Evolutionary conservation across 2,888 invertebrate species (phyloP).

Genomic region (Anarsia innoxiella): DNA sequence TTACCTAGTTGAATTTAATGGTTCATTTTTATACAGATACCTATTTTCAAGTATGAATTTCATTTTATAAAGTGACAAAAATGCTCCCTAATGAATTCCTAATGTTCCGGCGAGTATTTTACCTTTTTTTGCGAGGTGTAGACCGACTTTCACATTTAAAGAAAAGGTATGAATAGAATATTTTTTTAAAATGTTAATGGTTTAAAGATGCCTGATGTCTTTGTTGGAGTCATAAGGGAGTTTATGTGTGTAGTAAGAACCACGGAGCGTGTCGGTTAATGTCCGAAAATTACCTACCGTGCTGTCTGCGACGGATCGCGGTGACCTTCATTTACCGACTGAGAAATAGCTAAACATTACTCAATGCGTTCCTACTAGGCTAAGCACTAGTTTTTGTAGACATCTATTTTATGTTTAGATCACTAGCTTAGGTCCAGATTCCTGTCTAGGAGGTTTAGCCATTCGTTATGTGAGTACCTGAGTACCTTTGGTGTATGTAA

Average conservation of each 20-base stretch:
- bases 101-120: conserved; percentile 8
- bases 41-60: conserved; percentile 5
- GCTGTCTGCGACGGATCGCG: too few species aligned
- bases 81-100: conserved; percentile 8
- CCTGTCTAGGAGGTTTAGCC: too few species aligned
- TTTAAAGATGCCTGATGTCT: too few species aligned
- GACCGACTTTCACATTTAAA: too few species aligned
- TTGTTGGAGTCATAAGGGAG: too few species aligned
- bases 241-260: neutral
- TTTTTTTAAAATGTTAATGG: too few species aligned
- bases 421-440: too few species aligned
- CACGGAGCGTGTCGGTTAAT: conserved; percentile 48
- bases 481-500: too few species aligned
- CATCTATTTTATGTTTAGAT: too few species aligned
- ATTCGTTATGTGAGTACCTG: too few species aligned
- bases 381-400: too few species aligned
- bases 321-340: conserved; percentile 36
- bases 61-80: conserved; percentile 6
- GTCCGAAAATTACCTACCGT: conserved; percentile 43
- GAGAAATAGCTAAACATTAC: conserved; percentile 17
- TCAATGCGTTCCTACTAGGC: conserved; percentile 1
- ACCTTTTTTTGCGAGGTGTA: neutral
- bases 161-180: too few species aligned
- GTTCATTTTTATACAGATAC: conserved; percentile 4
- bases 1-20: conserved; percentile 4